These are phyloP conservation scores for Microctonus hyperodae DNA, from an alignment of 2,888 invertebrate genomes.

Conservation along the genomic window DNA sequence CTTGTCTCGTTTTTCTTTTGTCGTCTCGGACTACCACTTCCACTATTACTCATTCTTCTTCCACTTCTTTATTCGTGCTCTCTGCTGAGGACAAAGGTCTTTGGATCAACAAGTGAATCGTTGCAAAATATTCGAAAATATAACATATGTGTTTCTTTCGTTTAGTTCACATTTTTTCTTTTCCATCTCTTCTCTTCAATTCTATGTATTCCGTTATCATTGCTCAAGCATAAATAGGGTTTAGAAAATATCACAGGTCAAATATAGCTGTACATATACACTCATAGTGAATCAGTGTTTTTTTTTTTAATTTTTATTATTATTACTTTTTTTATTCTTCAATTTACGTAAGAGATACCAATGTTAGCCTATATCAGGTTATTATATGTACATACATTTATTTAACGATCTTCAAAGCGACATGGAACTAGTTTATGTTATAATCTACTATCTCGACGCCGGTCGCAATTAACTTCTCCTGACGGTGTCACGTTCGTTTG, in stretches of 20 bases:
- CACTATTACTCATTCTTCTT: constrained; percentile 2
- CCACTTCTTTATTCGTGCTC: background rate
- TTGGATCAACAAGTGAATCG: constrained; percentile 42
- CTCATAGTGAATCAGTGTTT: background rate
- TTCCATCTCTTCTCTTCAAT: no score
- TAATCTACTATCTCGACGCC: constrained; percentile 56
- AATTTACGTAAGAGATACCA: background rate
- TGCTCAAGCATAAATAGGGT: no score
- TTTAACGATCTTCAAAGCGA: constrained; percentile 14
- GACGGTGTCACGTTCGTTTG: constrained; percentile 58
- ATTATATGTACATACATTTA: background rate
- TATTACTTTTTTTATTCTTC: background rate
- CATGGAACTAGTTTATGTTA: constrained; percentile 53
- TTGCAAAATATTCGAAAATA: constrained; percentile 9
- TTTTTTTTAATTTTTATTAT: background rate
- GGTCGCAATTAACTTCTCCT: constrained; percentile 60
- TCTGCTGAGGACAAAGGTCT: constrained; percentile 20
- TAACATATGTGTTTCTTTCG: background rate
- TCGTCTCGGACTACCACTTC: background rate
- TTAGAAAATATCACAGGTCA: no score
- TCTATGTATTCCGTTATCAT: no score
- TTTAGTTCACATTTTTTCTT: background rate
- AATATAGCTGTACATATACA: background rate
- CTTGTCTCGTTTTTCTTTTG: background rate
- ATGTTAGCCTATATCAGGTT: background rate